Evolutionary conservation across 2,113 vertebrate species (phyloP), one percentile per base, ranked within the genome.

Genomic region (Salvelinus namaycush): DNA sequence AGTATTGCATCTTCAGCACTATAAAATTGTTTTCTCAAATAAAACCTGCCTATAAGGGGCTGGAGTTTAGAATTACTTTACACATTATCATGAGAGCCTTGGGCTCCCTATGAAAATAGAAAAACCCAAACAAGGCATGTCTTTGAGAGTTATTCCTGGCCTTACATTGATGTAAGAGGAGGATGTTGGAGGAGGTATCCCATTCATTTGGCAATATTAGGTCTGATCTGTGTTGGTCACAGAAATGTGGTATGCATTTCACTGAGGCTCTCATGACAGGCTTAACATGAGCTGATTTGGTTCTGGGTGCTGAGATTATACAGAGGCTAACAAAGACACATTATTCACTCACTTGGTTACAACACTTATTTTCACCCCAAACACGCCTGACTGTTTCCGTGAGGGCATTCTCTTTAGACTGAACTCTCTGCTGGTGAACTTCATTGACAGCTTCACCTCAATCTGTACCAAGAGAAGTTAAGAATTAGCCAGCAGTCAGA

Each of bases 341-440:
- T 71, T 11, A 71, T 65, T 14, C 49, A 94, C 98, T 95, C 83
- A 99, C 97, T 99, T 99, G 54, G 97, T 99, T 64, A 99, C 98
- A 0, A 94, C 87, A 0, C 94, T 94, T 1, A 99, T 99, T 91
- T 98, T 99, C 80, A 99, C 96, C 29, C 98, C 98, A 51, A 99
- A 99, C 73, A 99, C 97, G 0, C 98, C 97, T 0, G 96, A 96
- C 87, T 98, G 97, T 72, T 98, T 99, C 39, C 96, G 92, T 29
- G 97, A 98, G 0, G 97, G 96, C 94, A 97, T 95, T 76, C 97
- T 93, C 81, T 99, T 99, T 83, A 99, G 87, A 87, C 97, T 99
- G 83, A 99, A 98, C 85, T 99, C 98, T 65, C 97, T 93, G 81
- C 97, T 97, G 64, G 95, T 98, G 79, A 99, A 99, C 92, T 97